Evolutionary conservation across 2,888 invertebrate species (phyloP).

Genomic region (Mimas tiliae): DNA sequence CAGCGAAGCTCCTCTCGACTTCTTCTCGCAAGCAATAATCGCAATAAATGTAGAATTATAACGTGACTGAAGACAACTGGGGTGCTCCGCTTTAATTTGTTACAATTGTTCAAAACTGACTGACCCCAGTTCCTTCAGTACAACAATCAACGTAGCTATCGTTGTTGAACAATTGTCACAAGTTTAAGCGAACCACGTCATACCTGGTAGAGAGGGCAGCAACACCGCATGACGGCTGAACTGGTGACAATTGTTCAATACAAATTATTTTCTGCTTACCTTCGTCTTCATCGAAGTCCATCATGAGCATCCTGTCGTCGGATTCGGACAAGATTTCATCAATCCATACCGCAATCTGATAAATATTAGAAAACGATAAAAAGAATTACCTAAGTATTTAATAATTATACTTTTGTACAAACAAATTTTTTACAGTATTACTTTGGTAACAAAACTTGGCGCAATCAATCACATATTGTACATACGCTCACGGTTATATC

Average conservation of each 20-base stretch:
- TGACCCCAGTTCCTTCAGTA: slow-evolving; percentile 35
- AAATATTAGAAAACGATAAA: slow-evolving; percentile 1
- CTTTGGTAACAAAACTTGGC: too few relatives aligned
- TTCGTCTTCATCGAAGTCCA: slow-evolving; percentile 79
- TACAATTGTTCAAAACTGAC: slow-evolving; percentile 57
- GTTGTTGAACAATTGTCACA: slow-evolving; percentile 64
- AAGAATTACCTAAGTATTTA: not conserved
- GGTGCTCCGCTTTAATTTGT: slow-evolving; percentile 43
- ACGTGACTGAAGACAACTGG: slow-evolving; percentile 27
- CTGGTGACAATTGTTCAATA: slow-evolving; percentile 57
- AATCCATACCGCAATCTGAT: slow-evolving; percentile 75
- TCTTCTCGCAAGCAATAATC: slow-evolving; percentile 58
- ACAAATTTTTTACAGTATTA: too few relatives aligned
- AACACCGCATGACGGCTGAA: slow-evolving; percentile 36
- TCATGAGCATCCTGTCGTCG: slow-evolving; percentile 79
- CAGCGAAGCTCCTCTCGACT: slow-evolving; percentile 56
- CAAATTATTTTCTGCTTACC: slow-evolving; percentile 52
- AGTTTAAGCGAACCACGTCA: slow-evolving; percentile 50
- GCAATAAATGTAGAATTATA: slow-evolving; percentile 22
- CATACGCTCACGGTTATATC: too few relatives aligned
- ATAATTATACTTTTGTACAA: too few relatives aligned
- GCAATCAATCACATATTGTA: too few relatives aligned
- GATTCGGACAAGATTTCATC: slow-evolving; percentile 75
- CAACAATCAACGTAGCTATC: slow-evolving; percentile 13
- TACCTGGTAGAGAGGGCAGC: slow-evolving; percentile 45